A percentile compares a stretch with the other conserved stretches of the same genome.
phyloP scores from a whole-genome alignment of 2,113 vertebrate species.

The Salminus brasiliensis region DNA sequence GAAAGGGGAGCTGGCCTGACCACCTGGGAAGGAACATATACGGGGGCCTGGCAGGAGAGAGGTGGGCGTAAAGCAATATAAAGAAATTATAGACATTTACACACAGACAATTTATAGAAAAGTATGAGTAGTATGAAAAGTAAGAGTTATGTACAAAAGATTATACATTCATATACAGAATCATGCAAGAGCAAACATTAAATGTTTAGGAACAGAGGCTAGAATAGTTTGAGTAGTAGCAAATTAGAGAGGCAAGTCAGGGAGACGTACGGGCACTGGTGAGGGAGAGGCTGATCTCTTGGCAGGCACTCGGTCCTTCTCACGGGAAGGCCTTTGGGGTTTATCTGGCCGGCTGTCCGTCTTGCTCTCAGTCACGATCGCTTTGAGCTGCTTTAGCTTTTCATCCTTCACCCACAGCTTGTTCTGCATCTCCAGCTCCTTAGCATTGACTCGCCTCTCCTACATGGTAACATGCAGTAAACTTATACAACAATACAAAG shows the following conservation, averaged over 20 bases:
- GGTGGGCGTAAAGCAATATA: conserved; percentile 69
- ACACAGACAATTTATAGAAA: conserved; percentile 9
- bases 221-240: not conserved
- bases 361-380: conserved; percentile 90
- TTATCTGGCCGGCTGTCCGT: conserved; percentile 74
- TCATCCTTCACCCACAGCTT: conserved; percentile 99
- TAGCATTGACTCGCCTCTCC: conserved; percentile 92
- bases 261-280: conserved; percentile 77
- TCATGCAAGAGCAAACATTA: conserved; percentile 1
- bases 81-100: conserved; percentile 74
- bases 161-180: not conserved
- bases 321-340: conserved; percentile 78
- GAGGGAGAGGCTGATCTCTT: conserved; percentile 85
- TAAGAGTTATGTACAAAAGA: not conserved
- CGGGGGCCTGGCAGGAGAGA: conserved; percentile 63
- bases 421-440: conserved; percentile 97
- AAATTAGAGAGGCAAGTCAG: conserved; percentile 6
- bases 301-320: conserved; percentile 75
- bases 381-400: conserved; percentile 97
- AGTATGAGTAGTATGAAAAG: no score
- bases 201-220: not conserved
- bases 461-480: conserved; percentile 55
- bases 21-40: conserved; percentile 51
- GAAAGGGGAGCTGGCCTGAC: conserved; percentile 66
- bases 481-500: not conserved